Evolutionary conservation across 2,113 vertebrate species (phyloP).

Genomic region (Cinclus mexicanus): DNA sequence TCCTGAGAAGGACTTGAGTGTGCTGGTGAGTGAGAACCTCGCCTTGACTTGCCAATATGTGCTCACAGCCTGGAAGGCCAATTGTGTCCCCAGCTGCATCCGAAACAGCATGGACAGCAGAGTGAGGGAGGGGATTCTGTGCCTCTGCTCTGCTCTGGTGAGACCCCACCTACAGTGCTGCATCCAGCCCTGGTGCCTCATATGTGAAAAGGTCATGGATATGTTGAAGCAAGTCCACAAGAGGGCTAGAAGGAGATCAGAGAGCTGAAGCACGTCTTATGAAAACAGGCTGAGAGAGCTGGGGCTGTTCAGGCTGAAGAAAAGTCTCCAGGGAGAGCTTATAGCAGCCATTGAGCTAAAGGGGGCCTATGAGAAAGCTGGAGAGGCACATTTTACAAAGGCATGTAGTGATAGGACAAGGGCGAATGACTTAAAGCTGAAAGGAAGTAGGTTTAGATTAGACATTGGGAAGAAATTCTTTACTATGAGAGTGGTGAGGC

Average conservation of each 20-base stretch:
- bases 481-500: background rate
- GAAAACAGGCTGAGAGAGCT: background rate
- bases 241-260: background rate
- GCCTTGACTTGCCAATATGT: background rate
- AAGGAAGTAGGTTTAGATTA: background rate
- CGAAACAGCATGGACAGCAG: background rate
- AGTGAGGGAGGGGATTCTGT: fast-evolving
- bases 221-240: background rate
- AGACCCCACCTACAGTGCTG: background rate
- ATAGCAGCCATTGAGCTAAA: background rate
- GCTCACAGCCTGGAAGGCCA: background rate
- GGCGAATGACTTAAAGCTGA: background rate
- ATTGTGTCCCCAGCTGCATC: background rate
- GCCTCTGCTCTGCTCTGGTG: background rate
- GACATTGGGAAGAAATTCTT: background rate
- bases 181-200: background rate
- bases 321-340: background rate
- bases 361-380: background rate
- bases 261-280: background rate
- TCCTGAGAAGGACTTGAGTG: background rate
- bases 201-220: background rate
- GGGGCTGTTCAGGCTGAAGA: background rate
- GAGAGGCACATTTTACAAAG: background rate
- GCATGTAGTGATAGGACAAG: background rate
- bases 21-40: background rate